Conservation (phyloP, 1,140 invertebrate genomes). For the Oppia nitens region DNA sequence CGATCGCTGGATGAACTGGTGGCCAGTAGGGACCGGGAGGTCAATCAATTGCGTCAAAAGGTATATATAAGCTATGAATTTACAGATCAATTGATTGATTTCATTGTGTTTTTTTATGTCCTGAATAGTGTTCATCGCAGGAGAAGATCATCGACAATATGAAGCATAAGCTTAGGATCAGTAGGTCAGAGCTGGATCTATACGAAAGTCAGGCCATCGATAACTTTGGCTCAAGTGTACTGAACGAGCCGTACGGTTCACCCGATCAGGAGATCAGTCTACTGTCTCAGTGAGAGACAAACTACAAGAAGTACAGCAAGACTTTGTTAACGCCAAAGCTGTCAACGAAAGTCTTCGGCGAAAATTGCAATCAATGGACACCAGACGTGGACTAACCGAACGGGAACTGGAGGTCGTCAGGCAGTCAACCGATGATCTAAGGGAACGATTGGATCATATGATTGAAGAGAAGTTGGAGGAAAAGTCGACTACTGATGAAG, state of each 20-base stretch:
- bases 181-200: neutral
- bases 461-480: neutral
- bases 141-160: neutral
- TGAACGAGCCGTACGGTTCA: neutral
- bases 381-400: neutral
- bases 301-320: neutral
- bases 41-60: neutral
- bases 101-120: too few species aligned
- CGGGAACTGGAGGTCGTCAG: neutral
- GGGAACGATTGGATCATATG: neutral
- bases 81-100: neutral
- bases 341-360: neutral
- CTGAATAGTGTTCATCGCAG: neutral
- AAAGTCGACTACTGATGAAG: neutral
- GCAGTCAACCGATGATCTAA: neutral
- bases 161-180: neutral
- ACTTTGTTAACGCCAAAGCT: neutral
- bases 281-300: neutral
- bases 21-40: neutral
- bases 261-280: neutral
- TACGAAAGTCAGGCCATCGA: too few species aligned
- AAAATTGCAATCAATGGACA: neutral
- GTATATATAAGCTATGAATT: neutral
- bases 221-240: too few species aligned
- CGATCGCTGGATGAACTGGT: neutral